Evolutionary conservation across 2,888 invertebrate genomes (phyloP), one percentile per base, ranked within the genome.

Genomic region (Pegoplata infirma): DNA sequence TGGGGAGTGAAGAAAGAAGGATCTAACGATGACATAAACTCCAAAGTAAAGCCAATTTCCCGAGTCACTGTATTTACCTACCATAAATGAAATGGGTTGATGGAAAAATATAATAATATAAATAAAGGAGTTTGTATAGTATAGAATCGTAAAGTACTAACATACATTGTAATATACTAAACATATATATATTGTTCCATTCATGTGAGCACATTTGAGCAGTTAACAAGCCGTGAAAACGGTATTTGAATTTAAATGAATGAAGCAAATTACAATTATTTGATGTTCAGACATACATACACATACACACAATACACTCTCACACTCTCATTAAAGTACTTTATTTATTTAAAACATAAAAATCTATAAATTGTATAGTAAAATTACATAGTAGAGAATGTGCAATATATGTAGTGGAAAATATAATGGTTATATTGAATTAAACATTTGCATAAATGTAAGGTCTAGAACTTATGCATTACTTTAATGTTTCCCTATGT

Each of bases 191-290:
- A 61, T 63, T 64, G 36, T 25, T 72, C 28, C 44, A 76, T 73
- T 80, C 66, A 69, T 76, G 64, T 76, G 64, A 69, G 73, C 76
- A 71, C 75, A 75, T 75, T 79, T 79, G 71, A 75, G 68, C 58
- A 73, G 72, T 76, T 80, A 80, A 80, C 80, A 80, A 80, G 55
- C 76, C 76, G 73, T 80, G 73, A 76, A 76, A 76, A 69, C 64
- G 76, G 63, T 55, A 73, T 72, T 68, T 68, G 76, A 76, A 68
- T 68, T 64, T 72, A 69, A 80, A 76, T 61, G 80, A 76, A 72
- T 76, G 66, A 55, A 68, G 64, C 58, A 80, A 76, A 80, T 73
- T 69, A 76, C 28, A 64, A 73, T 69, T 49, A 76, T 64, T 71
- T 73, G 64, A 77, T 68, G 55, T 75, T 76, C 63, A 25, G 14